Percentiles rank a stretch among this genome's conserved stretches.
Evolutionary conservation across 2,797 vertebrate genomes (phyloP).

Genomic region (Ctenopoma multispine): DNA sequence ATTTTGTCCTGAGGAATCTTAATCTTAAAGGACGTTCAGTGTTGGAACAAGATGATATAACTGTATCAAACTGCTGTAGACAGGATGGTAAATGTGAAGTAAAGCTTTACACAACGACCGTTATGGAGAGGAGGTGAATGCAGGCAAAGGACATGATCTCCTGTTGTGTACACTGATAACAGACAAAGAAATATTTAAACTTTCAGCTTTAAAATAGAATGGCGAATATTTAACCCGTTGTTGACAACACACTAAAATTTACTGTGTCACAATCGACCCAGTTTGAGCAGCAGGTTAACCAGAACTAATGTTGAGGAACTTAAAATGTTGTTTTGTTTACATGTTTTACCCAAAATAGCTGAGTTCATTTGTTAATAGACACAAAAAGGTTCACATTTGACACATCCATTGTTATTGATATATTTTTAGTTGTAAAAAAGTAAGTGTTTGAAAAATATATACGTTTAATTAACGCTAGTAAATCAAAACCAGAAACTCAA

Average conservation of each 20-base stretch:
- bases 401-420: not conserved
- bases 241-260: not conserved
- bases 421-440: not conserved
- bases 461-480: no score
- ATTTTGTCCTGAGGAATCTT: conserved; percentile 52
- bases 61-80: conserved; percentile 3
- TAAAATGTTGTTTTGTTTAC: not conserved
- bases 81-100: conserved; percentile 12
- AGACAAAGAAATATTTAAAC: not conserved
- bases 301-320: not conserved
- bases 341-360: not conserved
- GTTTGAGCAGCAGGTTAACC: not conserved
- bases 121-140: not conserved
- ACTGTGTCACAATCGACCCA: not conserved
- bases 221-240: not conserved
- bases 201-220: not conserved
- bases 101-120: conserved; percentile 11
- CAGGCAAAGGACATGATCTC: not conserved
- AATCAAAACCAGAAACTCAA: no score
- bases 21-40: conserved; percentile 25
- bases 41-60: conserved; percentile 12
- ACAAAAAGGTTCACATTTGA: not conserved
- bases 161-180: not conserved
- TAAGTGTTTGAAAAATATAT: not conserved
- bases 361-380: not conserved